A percentile compares a stretch with the other conserved stretches of the same genome.
These are phyloP conservation scores for Rousettus leschenaultii DNA, from an alignment of 2,113 vertebrate genomes.

Conservation along the genomic window DNA sequence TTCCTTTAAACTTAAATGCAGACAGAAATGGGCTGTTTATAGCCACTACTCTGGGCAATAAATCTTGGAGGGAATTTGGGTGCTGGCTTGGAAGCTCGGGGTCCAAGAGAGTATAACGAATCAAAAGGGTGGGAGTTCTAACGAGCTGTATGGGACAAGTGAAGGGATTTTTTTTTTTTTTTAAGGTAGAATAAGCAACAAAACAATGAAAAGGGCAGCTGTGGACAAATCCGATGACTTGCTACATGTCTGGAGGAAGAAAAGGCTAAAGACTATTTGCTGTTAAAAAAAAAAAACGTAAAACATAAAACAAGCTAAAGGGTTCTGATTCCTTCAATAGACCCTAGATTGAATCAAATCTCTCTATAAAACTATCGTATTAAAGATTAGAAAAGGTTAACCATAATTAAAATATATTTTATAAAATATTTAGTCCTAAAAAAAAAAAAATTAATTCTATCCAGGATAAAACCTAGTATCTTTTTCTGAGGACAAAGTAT, in stretches of 20 bases:
- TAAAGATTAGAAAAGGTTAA: background rate
- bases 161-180: background rate
- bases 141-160: background rate
- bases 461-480: background rate
- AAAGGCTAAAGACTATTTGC: background rate
- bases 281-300: background rate
- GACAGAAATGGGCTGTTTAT: slow-evolving; percentile 20
- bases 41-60: background rate
- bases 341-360: background rate
- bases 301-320: background rate
- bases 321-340: background rate
- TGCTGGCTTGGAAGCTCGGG: background rate
- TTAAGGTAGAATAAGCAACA: background rate
- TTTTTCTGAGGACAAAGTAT: background rate
- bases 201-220: background rate
- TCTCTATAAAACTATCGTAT: background rate
- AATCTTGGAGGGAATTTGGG: background rate
- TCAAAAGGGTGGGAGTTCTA: background rate
- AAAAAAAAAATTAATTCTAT: background rate
- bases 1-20: background rate
- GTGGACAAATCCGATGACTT: background rate
- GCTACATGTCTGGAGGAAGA: background rate
- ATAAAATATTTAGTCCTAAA: background rate
- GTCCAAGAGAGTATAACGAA: background rate
- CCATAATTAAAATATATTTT: background rate